These are phyloP conservation scores for Aythya baeri DNA, from an alignment of 2,113 vertebrate species.

Conservation along the genomic window DNA sequence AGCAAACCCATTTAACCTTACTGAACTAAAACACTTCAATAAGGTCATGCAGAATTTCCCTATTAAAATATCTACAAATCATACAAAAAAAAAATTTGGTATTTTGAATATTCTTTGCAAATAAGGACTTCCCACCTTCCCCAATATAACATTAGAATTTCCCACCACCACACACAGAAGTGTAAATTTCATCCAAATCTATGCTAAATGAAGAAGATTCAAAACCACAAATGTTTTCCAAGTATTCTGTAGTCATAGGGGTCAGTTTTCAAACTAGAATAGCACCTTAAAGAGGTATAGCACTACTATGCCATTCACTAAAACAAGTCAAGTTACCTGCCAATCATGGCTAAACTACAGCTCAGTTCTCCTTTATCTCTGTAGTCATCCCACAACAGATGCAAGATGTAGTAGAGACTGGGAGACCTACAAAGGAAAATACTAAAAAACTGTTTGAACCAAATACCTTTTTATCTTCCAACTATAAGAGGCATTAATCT, in stretches of 20 bases:
- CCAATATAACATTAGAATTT: background rate
- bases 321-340: background rate
- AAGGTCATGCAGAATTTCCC: background rate
- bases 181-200: background rate
- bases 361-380: background rate
- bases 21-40: background rate
- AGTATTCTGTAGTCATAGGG: background rate
- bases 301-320: background rate
- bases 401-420: background rate
- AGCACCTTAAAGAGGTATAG: background rate
- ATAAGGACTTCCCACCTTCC: background rate
- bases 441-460: background rate
- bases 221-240: background rate
- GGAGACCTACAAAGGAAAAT: background rate
- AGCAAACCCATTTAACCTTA: background rate
- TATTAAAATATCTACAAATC: background rate
- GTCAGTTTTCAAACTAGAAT: background rate
- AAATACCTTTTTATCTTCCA: conserved; percentile 19
- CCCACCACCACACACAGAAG: background rate
- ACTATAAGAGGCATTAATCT: background rate
- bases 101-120: background rate
- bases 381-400: background rate
- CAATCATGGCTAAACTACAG: background rate
- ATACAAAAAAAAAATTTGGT: background rate
- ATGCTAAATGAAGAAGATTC: background rate